Evolutionary conservation across 30 jellyfish, hydroid and myxozoan species (phyloP), one percentile per base, ranked within the genome.

Genomic region (Chrysaora quinquecirrha): DNA sequence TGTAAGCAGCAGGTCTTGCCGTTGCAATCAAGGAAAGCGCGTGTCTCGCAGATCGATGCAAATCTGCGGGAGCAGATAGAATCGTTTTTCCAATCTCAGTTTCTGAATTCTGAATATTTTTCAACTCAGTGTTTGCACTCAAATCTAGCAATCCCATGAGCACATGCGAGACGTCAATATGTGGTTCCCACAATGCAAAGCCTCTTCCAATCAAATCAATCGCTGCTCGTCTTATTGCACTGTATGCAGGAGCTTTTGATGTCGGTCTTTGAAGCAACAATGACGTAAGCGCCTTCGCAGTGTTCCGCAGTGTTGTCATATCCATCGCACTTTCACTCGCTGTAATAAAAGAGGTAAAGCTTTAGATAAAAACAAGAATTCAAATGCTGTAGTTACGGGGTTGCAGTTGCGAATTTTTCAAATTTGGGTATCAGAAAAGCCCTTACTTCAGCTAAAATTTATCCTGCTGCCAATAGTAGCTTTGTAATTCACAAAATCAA

Each of bases 201-300:
- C 98, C 98, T 9, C 98, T 90, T 7, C 98, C 98, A 60, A 93
- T 93, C 87, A 93, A 72, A 60, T 87, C 97, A 48, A 93, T 87
- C 31, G 97, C 97, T 0, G 98, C 98, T 61, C 98, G 60, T 64
- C 97, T 69, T 47, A 87, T 93, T 11, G 98, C 97, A 71, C 97
- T 91, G 71, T 78, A 91, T 0, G 98, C 98, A 24, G 96, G 90
- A 31, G 88, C 80, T 63, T 93, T 76, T 28, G 96, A 35, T 52
- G 95, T 76, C 31, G 95, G 72, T 32, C 95, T 90, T 78, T 78
- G 91, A 18, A 85, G 85, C 19, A 91, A 83, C 27, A 91, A 82
- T 12, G 98, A 78, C 30, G 98, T 91, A 28, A 91, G 95, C 28
- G 98, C 98, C 67, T 78, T 85, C 30, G 98, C 98, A 28, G 98